A percentile compares a stretch with the other conserved stretches of the same genome.
These are phyloP conservation scores for Colletes latitarsis DNA, from an alignment of 1,140 invertebrate genomes.

Conservation along the genomic window DNA sequence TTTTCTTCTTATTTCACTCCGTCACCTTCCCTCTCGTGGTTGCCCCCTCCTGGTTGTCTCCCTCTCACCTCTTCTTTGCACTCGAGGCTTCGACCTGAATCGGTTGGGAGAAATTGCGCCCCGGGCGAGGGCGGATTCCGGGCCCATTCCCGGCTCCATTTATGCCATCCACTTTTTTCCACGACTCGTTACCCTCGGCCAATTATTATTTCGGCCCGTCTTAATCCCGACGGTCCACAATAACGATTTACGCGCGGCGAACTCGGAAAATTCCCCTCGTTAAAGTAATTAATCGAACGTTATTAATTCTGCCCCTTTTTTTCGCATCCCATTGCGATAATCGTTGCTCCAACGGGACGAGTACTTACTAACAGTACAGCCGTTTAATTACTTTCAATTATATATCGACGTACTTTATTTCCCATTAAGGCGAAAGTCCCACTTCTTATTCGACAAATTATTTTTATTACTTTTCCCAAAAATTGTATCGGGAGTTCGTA, in stretches of 20 bases:
- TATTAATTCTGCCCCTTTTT: no score
- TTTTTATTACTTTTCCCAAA: no score
- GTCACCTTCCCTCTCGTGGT: not conserved
- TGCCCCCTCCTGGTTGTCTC: not conserved
- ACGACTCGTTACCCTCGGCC: not conserved
- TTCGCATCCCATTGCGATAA: no score
- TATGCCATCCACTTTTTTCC: conserved; percentile 1
- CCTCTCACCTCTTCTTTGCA: conserved; percentile 42
- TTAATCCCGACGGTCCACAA: not conserved
- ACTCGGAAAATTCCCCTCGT: no score
- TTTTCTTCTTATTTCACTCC: conserved; percentile 20
- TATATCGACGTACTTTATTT: no score
- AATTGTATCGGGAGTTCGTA: no score
- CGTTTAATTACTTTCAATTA: no score
- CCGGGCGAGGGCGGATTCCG: conserved; percentile 72
- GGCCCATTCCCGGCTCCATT: not conserved
- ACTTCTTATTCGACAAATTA: no score
- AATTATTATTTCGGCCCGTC: not conserved
- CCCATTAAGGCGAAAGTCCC: no score
- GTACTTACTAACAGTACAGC: no score
- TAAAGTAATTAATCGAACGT: not conserved
- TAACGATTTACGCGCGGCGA: not conserved
- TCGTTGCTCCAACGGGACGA: no score
- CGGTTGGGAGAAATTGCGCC: conserved; percentile 77
- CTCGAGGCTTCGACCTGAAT: conserved; percentile 70